A percentile compares a stretch with the other conserved stretches of the same genome.
phyloP scores from a whole-genome alignment of 1,140 invertebrate genomes.

The Aphis gossypii region DNA sequence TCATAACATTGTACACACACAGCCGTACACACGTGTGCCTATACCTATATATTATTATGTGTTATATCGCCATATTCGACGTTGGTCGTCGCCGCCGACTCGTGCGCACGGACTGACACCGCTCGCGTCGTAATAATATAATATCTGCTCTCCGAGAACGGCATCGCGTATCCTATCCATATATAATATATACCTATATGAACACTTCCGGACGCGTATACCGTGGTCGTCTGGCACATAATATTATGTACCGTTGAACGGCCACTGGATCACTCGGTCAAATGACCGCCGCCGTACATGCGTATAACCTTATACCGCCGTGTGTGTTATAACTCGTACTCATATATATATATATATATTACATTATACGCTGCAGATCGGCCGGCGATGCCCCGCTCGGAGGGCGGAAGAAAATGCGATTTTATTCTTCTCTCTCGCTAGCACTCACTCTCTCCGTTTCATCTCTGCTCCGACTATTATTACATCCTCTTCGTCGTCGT shows the following conservation, averaged over 20 bases:
- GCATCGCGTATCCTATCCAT: neutral
- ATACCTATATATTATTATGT: no score
- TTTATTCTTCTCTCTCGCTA: neutral
- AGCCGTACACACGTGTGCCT: neutral
- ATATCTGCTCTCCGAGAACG: neutral
- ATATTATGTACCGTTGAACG: constrained; percentile 36
- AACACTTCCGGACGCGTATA: neutral
- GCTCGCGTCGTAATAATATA: neutral
- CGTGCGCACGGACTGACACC: neutral
- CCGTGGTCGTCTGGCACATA: neutral
- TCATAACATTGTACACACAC: neutral
- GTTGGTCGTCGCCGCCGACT: neutral
- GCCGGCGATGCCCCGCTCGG: no score
- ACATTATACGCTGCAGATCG: neutral
- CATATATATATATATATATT: neutral
- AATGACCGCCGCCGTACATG: neutral
- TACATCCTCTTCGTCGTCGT: neutral
- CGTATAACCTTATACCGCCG: neutral
- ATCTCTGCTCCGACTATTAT: neutral
- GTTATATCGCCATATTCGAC: no score
- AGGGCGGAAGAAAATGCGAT: neutral
- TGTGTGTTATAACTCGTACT: neutral
- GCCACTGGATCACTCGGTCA: constrained; percentile 46
- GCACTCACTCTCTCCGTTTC: neutral
- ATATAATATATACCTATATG: neutral